Percentiles rank a stretch among this genome's conserved stretches.
These are phyloP conservation scores for Tetranychus urticae DNA, from an alignment of 1,140 invertebrate species.

Conservation along the genomic window DNA sequence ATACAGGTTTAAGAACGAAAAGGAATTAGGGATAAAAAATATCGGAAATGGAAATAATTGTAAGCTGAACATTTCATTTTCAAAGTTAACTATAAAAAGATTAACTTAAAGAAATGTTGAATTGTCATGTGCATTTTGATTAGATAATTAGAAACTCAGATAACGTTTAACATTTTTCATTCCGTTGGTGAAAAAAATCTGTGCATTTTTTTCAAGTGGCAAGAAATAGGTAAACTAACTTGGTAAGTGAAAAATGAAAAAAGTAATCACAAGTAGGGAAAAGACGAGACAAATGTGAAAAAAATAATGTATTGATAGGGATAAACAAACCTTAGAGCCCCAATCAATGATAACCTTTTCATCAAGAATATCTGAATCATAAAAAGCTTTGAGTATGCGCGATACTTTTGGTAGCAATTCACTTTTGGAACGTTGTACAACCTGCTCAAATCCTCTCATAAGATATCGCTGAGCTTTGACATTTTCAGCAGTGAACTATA, in stretches of 20 bases:
- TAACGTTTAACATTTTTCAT: too few species aligned
- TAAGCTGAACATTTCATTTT: too few species aligned
- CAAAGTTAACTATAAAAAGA: too few species aligned
- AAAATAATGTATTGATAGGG: background rate
- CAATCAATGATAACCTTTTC: slow-evolving; percentile 84
- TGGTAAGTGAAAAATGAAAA: background rate
- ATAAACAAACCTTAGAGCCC: slow-evolving; percentile 52
- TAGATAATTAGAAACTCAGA: too few species aligned
- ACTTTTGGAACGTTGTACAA: slow-evolving; percentile 57
- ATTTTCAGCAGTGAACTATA: slow-evolving; percentile 70
- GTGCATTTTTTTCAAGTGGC: background rate
- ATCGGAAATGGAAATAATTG: too few species aligned
- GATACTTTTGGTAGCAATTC: slow-evolving; percentile 61
- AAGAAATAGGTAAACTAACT: background rate
- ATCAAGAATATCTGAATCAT: slow-evolving; percentile 80
- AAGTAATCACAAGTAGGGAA: background rate
- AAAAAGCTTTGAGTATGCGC: slow-evolving; percentile 72
- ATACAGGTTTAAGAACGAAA: background rate
- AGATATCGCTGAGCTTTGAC: slow-evolving; percentile 80
- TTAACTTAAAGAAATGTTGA: too few species aligned
- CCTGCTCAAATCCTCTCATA: slow-evolving; percentile 79
- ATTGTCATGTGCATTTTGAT: too few species aligned
- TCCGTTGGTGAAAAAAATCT: background rate
- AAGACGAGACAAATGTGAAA: background rate
- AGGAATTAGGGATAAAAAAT: too few species aligned